A percentile compares a stretch with the other conserved stretches of the same genome.
These are phyloP conservation scores for Micromys minutus DNA, from an alignment of 2,113 vertebrate species.

Conservation along the genomic window DNA sequence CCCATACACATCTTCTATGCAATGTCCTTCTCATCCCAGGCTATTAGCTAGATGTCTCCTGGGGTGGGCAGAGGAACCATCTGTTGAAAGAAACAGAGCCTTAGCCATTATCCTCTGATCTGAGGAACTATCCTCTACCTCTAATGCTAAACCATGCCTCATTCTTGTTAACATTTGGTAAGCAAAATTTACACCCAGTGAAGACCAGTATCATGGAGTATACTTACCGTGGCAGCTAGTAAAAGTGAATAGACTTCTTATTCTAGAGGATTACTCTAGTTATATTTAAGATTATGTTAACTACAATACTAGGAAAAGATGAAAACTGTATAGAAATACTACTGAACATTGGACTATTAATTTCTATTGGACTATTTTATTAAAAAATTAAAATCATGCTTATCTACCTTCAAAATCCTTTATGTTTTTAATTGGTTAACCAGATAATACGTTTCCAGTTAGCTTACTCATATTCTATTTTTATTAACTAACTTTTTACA, in stretches of 20 bases:
- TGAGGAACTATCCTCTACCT: not conserved
- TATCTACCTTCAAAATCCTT: not conserved
- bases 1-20: not conserved
- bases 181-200: not conserved
- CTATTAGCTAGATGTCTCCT: not conserved
- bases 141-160: not conserved
- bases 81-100: not conserved
- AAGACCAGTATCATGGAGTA: not conserved
- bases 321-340: constrained; percentile 25
- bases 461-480: not conserved
- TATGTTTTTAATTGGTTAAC: not conserved
- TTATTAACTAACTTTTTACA: not conserved
- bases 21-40: not conserved
- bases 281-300: not conserved
- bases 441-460: not conserved
- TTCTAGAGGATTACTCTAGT: not conserved
- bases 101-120: not conserved
- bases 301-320: not conserved
- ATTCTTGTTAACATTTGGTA: not conserved
- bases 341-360: not conserved
- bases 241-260: not conserved
- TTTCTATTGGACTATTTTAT: not conserved
- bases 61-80: not conserved
- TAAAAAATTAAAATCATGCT: constrained; percentile 1
- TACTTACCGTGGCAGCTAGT: not conserved